phyloP scores from a whole-genome alignment of 2,797 vertebrate genomes.

The Delichon dasypus region DNA sequence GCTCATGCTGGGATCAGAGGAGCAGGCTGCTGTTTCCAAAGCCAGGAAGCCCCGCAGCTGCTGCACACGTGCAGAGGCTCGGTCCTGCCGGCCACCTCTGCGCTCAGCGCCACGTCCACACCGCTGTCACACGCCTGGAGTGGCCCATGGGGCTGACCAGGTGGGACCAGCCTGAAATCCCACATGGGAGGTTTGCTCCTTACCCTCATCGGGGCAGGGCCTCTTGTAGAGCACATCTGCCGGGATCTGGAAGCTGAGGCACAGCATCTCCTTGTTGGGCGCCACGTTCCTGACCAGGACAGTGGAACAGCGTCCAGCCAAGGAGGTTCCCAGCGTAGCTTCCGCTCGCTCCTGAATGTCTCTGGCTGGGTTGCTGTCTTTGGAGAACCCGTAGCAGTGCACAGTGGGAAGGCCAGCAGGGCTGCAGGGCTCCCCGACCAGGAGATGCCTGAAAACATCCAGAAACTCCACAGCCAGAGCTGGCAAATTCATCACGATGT shows the following conservation, averaged over 20 bases:
- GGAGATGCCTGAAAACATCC: conserved; percentile 83
- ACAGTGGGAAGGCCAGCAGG: conserved; percentile 79
- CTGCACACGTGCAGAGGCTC: neutral
- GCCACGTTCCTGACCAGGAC: conserved; percentile 92
- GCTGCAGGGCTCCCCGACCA: conserved; percentile 66
- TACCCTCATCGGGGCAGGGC: conserved; percentile 75
- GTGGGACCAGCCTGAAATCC: neutral
- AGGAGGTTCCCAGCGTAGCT: conserved; percentile 75
- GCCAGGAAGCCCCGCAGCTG: neutral
- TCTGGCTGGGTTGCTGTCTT: conserved; percentile 78
- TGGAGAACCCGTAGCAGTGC: conserved; percentile 95
- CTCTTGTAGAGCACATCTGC: conserved; percentile 80
- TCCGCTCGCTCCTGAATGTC: conserved; percentile 84
- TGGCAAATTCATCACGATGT: conserved; percentile 95
- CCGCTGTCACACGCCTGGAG: fast-evolving
- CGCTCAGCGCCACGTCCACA: fast-evolving
- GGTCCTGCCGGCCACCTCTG: fast-evolving
- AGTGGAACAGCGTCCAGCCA: conserved; percentile 80
- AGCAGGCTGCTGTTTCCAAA: neutral
- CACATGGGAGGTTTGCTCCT: conserved; percentile 20
- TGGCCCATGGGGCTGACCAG: neutral
- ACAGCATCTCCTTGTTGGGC: conserved; percentile 97
- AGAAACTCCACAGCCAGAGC: conserved; percentile 91
- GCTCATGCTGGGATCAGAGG: conserved; percentile 30
- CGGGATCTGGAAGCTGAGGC: conserved; percentile 88